phyloP scores from a whole-genome alignment of 2,888 invertebrate species.

The Notodonta dromedarius region DNA sequence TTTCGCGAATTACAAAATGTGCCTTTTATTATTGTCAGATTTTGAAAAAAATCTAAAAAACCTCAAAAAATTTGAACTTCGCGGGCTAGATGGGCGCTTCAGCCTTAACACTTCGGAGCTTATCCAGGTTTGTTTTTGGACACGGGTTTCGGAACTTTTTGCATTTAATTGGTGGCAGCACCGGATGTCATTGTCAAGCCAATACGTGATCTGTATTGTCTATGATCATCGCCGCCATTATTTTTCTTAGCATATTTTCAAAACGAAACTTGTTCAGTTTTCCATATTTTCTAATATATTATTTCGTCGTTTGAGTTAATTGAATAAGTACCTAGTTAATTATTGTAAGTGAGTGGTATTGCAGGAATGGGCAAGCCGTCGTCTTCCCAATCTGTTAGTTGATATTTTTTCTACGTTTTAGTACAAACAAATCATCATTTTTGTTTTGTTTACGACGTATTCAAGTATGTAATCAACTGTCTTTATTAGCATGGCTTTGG shows the following conservation, averaged over 20 bases:
- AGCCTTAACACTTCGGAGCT: too few species aligned
- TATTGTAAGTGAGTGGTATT: neutral
- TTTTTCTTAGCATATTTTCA: constrained; percentile 6
- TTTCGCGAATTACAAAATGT: too few species aligned
- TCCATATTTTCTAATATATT: neutral
- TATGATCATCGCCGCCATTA: constrained; percentile 1
- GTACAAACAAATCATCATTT: constrained; percentile 15
- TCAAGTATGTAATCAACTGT: constrained; percentile 41
- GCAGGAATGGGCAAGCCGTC: constrained; percentile 64
- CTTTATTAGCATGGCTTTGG: constrained; percentile 32
- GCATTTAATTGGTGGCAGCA: too few species aligned
- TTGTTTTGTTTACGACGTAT: constrained; percentile 28
- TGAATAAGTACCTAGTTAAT: neutral
- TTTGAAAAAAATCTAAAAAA: too few species aligned
- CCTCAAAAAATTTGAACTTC: too few species aligned
- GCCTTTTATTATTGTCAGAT: too few species aligned
- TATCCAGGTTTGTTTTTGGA: too few species aligned
- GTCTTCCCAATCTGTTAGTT: constrained; percentile 58
- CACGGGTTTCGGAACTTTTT: too few species aligned
- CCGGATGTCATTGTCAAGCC: too few species aligned
- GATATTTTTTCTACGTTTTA: constrained; percentile 23
- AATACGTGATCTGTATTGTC: too few species aligned
- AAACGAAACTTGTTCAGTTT: constrained; percentile 5
- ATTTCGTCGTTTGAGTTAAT: neutral
- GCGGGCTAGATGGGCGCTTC: too few species aligned